A percentile compares a stretch with the other conserved stretches of the same genome.
Evolutionary conservation across 2,113 vertebrate genomes (phyloP).

Genomic region (Caretta caretta): DNA sequence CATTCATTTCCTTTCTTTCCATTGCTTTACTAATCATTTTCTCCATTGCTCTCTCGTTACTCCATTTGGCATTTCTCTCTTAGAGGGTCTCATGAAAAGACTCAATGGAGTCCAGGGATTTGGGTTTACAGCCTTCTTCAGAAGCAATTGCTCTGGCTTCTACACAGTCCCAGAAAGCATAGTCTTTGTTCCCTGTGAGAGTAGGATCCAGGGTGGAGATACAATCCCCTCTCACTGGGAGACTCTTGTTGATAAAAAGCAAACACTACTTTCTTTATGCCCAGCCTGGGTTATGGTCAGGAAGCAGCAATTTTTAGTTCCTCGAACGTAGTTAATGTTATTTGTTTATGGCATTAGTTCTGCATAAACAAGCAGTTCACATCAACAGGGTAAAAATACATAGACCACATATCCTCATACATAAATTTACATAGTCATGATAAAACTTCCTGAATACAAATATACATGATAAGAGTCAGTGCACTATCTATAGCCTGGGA

Average conservation of each 20-base stretch:
- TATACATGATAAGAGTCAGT: not conserved
- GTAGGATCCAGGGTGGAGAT: not conserved
- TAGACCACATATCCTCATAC: not conserved
- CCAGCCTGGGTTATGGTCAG: not conserved
- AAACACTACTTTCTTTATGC: not conserved
- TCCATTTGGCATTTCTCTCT: not conserved
- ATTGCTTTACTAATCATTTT: not conserved
- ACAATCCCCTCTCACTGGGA: not conserved
- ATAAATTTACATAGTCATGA: not conserved
- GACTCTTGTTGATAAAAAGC: not conserved
- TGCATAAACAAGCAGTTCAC: not conserved
- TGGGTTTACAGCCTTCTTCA: not conserved
- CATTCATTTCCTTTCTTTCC: not conserved
- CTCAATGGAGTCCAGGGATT: not conserved
- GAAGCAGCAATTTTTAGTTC: conserved; percentile 1
- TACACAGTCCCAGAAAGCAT: not conserved
- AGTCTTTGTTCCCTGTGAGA: not conserved
- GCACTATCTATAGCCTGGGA: not conserved
- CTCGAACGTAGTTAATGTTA: not conserved
- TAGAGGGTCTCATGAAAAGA: not conserved
- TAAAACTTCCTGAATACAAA: not conserved
- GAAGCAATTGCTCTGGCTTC: not conserved
- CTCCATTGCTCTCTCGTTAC: not conserved
- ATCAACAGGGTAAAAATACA: not conserved
- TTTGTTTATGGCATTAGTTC: not conserved